These are phyloP conservation scores for Erinaceus europaeus DNA, from an alignment of 2,113 vertebrate species.

Conservation along the genomic window DNA sequence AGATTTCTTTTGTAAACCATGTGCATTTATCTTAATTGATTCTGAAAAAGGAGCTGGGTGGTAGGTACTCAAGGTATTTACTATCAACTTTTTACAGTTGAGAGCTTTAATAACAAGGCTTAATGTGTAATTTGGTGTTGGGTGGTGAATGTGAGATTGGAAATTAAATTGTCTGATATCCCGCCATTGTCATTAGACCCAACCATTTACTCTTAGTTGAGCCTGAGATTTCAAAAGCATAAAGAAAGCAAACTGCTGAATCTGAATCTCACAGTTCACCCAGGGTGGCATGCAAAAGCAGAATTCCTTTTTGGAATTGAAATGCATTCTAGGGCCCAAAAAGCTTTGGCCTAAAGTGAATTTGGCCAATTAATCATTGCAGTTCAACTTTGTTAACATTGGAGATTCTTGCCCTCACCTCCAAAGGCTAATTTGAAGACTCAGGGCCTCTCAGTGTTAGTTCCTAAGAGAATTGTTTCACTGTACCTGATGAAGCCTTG, in stretches of 20 bases:
- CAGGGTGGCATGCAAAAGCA: background rate
- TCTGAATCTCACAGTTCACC: background rate
- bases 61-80: background rate
- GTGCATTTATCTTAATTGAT: background rate
- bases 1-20: slow-evolving; percentile 6
- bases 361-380: slow-evolving; percentile 30
- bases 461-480: slow-evolving; percentile 60
- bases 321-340: slow-evolving; percentile 29
- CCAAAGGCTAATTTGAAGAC: slow-evolving; percentile 52
- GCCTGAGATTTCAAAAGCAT: background rate
- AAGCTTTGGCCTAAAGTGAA: background rate
- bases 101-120: background rate
- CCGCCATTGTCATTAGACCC: background rate
- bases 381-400: slow-evolving; percentile 65
- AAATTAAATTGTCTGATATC: background rate
- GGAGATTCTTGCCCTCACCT: slow-evolving; percentile 61
- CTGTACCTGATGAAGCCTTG: slow-evolving; percentile 58
- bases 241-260: background rate
- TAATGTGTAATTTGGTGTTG: background rate
- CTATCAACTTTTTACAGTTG: background rate
- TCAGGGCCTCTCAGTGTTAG: slow-evolving; percentile 25
- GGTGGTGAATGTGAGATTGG: background rate
- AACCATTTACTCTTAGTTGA: background rate
- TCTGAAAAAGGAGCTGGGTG: background rate
- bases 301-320: slow-evolving; percentile 30